Base-by-base conservation (phyloP, 1,140 invertebrate species). In the Rhynchophorus ferrugineus region DNA sequence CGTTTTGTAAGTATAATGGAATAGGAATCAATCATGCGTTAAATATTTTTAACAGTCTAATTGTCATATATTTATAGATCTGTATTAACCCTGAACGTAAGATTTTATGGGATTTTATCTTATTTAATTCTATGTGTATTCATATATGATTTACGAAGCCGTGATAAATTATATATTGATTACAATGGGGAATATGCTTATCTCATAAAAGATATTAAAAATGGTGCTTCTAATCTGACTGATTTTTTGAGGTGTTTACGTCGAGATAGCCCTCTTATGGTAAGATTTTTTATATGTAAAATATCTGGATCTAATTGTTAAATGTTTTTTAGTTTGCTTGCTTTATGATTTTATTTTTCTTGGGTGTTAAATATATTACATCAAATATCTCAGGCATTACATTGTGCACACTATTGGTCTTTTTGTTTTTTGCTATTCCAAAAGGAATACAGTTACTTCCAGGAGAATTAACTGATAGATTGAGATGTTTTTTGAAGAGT, bases 281-380 rank as follows among this genome's bases (percentile, higher is more conserved):
- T 50, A 35, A 34, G 48, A 17, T 14, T 24, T 39, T n/a, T 41
- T 3, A 17, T 38, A 22, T 7, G 6, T 41, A 17, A 41, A 41
- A 41, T n/a, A 41, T 37, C 16, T 5, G 7, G 16, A 33, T 14
- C 1, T 46, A 16, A 17, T 38, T 20, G 7, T 38, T 22, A 39
- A 29, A 29, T 29, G 5, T 44, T 22, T 52, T 52, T 22, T 35
- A 52, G 49, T 52, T 45, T 18, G 39, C 34, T 13, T 35, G 41
- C 8, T 38, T 20, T 1, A 45, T 52, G 20, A n/a, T n/a, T 37
- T 22, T 44, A 38, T 29, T 44, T 5, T 45, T 44, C 18, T 19
- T 43, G 9, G 34, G 9, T 0, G 9, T 52, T 3, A 16, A 9
- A 2, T n/a, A 13, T 2, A 20, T 45, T 22, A 35, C 42, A 9